Conservation (phyloP, 1,140 invertebrate species). For the Magallana angulata region DNA sequence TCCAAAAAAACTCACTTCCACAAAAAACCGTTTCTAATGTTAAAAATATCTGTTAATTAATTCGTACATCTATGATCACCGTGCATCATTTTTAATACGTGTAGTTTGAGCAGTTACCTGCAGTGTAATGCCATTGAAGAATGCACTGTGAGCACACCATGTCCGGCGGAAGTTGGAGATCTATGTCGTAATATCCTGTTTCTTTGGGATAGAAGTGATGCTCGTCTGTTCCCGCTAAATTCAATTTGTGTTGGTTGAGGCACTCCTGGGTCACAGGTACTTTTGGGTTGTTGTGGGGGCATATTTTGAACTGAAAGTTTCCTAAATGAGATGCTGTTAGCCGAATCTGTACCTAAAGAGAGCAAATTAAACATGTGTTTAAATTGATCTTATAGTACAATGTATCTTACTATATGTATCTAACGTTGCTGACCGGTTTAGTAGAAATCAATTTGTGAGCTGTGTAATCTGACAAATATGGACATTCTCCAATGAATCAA, state of each 20-base stretch:
- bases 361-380: neutral
- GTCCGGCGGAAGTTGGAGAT: slow-evolving; percentile 84
- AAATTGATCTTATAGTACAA: neutral
- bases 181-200: slow-evolving; percentile 34
- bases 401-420: neutral
- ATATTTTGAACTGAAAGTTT: slow-evolving; percentile 71
- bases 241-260: slow-evolving; percentile 57
- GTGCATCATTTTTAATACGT: no score
- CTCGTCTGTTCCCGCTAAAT: slow-evolving; percentile 38
- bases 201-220: slow-evolving; percentile 32
- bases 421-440: no score
- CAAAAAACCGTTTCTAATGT: no score
- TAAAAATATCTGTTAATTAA: no score
- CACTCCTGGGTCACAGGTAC: slow-evolving; percentile 67
- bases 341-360: slow-evolving; percentile 51
- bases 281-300: slow-evolving; percentile 81
- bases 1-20: no score
- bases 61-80: no score
- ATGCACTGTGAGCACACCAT: slow-evolving; percentile 92
- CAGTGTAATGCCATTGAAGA: slow-evolving; percentile 93
- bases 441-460: no score
- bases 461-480: no score
- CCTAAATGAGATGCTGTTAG: slow-evolving; percentile 70
- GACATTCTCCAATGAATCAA: no score
- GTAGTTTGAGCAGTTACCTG: slow-evolving; percentile 81